A percentile compares a stretch with the other conserved stretches of the same genome.
Evolutionary conservation across 2,888 invertebrate species (phyloP).

Genomic region (Cosmorhoe ocellata): DNA sequence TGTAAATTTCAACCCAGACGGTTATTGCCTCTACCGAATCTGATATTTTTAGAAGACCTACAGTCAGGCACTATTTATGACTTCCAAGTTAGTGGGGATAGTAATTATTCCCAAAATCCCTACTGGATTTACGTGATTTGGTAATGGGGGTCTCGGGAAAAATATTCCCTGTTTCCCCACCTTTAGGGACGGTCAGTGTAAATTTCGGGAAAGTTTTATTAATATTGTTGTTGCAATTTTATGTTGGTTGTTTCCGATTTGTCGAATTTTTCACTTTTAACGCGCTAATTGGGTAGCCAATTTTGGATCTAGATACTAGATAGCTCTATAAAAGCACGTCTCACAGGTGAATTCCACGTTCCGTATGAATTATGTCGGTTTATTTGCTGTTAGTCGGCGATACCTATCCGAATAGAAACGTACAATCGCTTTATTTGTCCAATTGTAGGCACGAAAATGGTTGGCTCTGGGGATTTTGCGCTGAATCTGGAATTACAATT

Average conservation of each 20-base stretch:
- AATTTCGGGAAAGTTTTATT: too few relatives aligned
- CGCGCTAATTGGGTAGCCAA: not conserved
- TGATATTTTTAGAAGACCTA: not conserved
- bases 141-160: too few relatives aligned
- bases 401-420: conserved; percentile 6
- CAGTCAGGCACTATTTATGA: too few relatives aligned
- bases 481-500: not conserved
- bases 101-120: too few relatives aligned
- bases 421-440: conserved; percentile 16
- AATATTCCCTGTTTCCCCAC: too few relatives aligned
- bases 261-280: not conserved
- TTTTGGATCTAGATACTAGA: not conserved
- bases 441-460: conserved; percentile 10
- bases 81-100: too few relatives aligned
- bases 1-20: not conserved
- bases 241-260: too few relatives aligned
- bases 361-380: conserved; percentile 25
- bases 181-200: too few relatives aligned
- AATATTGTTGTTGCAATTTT: too few relatives aligned
- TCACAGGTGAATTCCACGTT: conserved; percentile 17
- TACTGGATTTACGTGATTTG: too few relatives aligned
- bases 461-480: not conserved
- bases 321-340: conserved; percentile 2
- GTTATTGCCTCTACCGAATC: not conserved
- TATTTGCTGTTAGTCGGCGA: conserved; percentile 25